phyloP scores from a whole-genome alignment of 2,113 vertebrate species.

The Corythoichthys intestinalis region DNA sequence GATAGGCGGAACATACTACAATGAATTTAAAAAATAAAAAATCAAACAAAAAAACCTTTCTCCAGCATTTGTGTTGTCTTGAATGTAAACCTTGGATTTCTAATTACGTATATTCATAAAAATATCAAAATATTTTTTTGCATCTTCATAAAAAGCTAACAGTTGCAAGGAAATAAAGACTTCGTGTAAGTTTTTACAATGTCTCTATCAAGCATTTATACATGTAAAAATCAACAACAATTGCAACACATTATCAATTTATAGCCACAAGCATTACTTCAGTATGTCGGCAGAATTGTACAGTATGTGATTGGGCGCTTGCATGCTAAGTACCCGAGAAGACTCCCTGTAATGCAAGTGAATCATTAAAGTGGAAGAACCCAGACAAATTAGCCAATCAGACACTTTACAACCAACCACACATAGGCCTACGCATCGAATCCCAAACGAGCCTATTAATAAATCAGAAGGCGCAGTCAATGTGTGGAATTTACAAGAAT shows the following conservation, averaged over 20 bases:
- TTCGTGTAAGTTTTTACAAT: too few species aligned
- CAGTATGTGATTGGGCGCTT: not conserved
- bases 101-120: too few species aligned
- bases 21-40: too few species aligned
- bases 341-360: conserved; percentile 30
- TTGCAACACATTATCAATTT: conserved; percentile 35
- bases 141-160: too few species aligned
- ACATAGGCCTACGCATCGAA: conserved; percentile 26
- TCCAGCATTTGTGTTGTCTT: too few species aligned
- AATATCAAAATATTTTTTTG: too few species aligned
- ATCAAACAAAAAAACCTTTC: too few species aligned
- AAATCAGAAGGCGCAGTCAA: conserved; percentile 62
- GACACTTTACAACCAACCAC: conserved; percentile 15
- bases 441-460: conserved; percentile 67
- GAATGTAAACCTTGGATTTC: too few species aligned
- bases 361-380: conserved; percentile 37
- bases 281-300: not conserved
- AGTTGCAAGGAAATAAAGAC: too few species aligned
- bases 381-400: conserved; percentile 30
- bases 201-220: not conserved
- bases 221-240: not conserved
- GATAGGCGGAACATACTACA: too few species aligned
- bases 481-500: conserved; percentile 44
- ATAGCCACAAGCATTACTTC: conserved; percentile 32
- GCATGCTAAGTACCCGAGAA: conserved; percentile 45